These are phyloP conservation scores for Danio tinwini DNA, from an alignment of 2,797 vertebrate species.

Conservation along the genomic window DNA sequence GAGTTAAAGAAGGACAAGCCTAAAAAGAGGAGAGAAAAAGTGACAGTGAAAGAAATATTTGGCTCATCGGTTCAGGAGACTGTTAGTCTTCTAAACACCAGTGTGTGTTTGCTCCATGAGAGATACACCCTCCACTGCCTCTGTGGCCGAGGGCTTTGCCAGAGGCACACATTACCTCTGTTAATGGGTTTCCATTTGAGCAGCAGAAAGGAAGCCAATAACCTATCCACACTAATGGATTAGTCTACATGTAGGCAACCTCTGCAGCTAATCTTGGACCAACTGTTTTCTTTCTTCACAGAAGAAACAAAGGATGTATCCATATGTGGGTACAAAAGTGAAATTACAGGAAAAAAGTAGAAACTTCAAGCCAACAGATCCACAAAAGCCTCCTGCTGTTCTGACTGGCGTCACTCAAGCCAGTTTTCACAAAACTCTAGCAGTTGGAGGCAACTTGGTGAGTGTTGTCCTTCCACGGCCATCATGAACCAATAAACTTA, in stretches of 20 bases:
- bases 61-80: slow-evolving; percentile 89
- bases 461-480: slow-evolving; percentile 49
- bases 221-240: slow-evolving; percentile 84
- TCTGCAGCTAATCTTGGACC: slow-evolving; percentile 85
- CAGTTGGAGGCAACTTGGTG: slow-evolving; percentile 10
- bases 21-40: not conserved
- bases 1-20: slow-evolving; percentile 45
- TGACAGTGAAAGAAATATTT: slow-evolving; percentile 80
- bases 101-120: slow-evolving; percentile 83
- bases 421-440: slow-evolving; percentile 30
- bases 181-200: slow-evolving; percentile 88
- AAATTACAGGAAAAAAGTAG: not conserved
- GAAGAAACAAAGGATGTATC: slow-evolving; percentile 39
- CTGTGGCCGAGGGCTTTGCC: slow-evolving; percentile 73
- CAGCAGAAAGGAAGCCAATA: slow-evolving; percentile 83
- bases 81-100: slow-evolving; percentile 89
- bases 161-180: slow-evolving; percentile 83
- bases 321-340: not conserved
- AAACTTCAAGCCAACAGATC: not conserved
- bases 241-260: slow-evolving; percentile 84
- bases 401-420: slow-evolving; percentile 10
- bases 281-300: slow-evolving; percentile 64
- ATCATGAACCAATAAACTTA: slow-evolving; percentile 48
- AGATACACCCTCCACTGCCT: slow-evolving; percentile 87
- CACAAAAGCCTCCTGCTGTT: not conserved